Percentiles rank a stretch among this genome's conserved stretches.
Evolutionary conservation across 2,113 vertebrate genomes (phyloP).

Genomic region (Dasyurus viverrinus): DNA sequence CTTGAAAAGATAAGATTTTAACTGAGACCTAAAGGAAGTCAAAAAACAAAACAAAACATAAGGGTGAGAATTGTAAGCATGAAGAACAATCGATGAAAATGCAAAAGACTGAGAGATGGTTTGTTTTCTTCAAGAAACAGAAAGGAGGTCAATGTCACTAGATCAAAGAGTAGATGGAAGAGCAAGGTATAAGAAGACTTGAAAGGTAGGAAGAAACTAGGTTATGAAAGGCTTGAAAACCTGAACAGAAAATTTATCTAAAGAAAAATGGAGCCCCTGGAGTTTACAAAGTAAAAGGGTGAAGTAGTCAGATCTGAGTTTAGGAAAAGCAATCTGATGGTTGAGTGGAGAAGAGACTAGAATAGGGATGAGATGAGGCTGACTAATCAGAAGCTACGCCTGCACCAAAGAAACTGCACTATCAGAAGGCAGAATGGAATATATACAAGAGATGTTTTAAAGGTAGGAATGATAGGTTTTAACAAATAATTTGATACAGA

Average conservation of each 20-base stretch:
- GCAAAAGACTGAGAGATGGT: neutral
- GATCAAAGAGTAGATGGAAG: neutral
- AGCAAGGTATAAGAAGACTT: neutral
- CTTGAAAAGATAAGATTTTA: neutral
- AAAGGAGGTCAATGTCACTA: neutral
- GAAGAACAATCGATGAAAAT: neutral
- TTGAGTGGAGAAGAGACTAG: neutral
- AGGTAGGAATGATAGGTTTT: neutral
- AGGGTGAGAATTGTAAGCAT: neutral
- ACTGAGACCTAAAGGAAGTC: neutral
- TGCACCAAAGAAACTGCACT: neutral
- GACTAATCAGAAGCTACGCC: neutral
- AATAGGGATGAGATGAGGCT: neutral
- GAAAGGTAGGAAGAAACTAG: neutral
- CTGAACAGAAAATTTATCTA: neutral
- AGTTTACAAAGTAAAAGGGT: neutral
- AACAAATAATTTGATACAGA: neutral
- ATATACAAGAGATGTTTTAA: neutral
- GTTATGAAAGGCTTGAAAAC: neutral
- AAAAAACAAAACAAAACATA: neutral
- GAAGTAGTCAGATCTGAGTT: neutral
- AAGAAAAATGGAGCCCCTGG: neutral
- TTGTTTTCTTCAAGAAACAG: neutral
- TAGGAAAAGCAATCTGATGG: neutral
- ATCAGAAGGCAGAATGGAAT: neutral